These are phyloP conservation scores for Diglossa brunneiventris DNA, from an alignment of 2,113 vertebrate genomes.

Conservation along the genomic window DNA sequence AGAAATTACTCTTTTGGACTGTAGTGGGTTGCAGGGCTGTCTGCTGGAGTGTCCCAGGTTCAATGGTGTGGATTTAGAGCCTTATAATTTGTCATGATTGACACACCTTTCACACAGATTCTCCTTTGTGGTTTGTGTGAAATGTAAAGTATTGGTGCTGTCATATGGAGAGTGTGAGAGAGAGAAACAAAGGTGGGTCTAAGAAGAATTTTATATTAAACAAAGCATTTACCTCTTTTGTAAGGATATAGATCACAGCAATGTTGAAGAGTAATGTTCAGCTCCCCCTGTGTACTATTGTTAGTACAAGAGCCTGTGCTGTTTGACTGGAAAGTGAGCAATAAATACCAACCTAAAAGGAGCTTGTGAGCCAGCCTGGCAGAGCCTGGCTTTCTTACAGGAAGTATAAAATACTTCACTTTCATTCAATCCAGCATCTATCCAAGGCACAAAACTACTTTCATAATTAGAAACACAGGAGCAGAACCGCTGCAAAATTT, in stretches of 20 bases:
- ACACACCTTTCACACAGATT: neutral
- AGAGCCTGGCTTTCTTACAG: neutral
- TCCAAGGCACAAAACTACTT: neutral
- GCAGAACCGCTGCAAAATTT: neutral
- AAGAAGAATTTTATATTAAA: neutral
- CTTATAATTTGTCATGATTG: neutral
- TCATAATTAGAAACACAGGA: neutral
- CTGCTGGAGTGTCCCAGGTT: neutral
- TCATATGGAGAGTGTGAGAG: neutral
- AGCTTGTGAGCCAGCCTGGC: neutral
- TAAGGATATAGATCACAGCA: neutral
- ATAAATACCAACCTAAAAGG: neutral
- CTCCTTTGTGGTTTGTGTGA: neutral
- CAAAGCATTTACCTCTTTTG: neutral
- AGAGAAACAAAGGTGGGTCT: neutral
- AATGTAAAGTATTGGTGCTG: neutral
- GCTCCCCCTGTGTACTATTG: neutral
- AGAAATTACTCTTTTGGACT: neutral
- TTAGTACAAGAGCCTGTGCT: neutral
- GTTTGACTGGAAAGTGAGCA: neutral
- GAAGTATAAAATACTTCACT: neutral
- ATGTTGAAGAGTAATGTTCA: neutral
- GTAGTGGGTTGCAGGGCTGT: neutral
- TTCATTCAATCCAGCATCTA: neutral
- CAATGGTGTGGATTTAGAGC: accelerated